phyloP scores from a whole-genome alignment of 2,888 invertebrate species.

The Parnassius apollo region DNA sequence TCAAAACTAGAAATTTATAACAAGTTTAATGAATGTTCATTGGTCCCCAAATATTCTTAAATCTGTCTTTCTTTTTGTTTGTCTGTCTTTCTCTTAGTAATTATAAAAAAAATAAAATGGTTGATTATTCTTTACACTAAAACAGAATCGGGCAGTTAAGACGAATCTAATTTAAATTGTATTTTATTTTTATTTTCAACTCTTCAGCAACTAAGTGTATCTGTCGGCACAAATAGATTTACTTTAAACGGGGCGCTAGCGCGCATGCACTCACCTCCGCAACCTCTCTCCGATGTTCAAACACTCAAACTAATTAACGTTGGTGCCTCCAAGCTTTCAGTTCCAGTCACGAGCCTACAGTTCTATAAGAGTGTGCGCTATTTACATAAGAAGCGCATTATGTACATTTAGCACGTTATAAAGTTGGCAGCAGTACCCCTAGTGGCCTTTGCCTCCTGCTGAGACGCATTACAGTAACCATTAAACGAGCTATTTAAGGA shows the following conservation, averaged over 20 bases:
- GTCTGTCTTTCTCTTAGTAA: too few species aligned
- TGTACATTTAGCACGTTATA: slow-evolving; percentile 40
- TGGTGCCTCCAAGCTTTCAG: slow-evolving; percentile 23
- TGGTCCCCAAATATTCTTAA: too few species aligned
- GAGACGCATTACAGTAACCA: slow-evolving; percentile 29
- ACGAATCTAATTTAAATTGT: too few species aligned
- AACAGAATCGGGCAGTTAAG: too few species aligned
- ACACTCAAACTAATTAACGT: slow-evolving; percentile 28
- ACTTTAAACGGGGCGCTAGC: slow-evolving; percentile 4
- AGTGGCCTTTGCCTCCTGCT: slow-evolving; percentile 49
- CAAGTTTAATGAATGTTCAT: too few species aligned
- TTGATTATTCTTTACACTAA: too few species aligned
- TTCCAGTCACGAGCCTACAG: slow-evolving; percentile 25
- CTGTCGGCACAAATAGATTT: slow-evolving; percentile 1
- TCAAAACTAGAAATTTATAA: too few species aligned
- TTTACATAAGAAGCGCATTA: slow-evolving; percentile 47
- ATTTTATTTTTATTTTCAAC: not conserved
- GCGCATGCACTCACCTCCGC: slow-evolving; percentile 14
- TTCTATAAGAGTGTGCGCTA: slow-evolving; percentile 26
- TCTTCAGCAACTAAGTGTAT: not conserved
- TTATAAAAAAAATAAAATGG: too few species aligned
- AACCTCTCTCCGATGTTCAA: slow-evolving; percentile 22
- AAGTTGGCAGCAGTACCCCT: slow-evolving; percentile 42
- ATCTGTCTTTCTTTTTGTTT: too few species aligned
- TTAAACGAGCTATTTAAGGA: not conserved